Base-by-base conservation (phyloP, 1,140 invertebrate genomes). In the Drosophila sturtevanti region DNA sequence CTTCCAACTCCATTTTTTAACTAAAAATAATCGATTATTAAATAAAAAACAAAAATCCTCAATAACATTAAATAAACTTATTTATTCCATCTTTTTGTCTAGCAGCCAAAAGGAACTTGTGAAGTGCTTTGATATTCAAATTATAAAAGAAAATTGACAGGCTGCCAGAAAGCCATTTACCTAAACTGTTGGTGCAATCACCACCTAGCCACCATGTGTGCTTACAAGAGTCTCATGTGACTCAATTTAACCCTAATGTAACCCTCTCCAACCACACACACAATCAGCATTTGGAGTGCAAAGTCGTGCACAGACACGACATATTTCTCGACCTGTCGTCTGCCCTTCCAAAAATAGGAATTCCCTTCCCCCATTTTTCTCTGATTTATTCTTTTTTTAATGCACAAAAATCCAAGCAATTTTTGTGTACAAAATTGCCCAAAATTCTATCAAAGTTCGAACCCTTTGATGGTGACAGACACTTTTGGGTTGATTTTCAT, bases 361-460 rank as follows among this genome's bases (percentile, higher is more conserved):
- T 18, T 10, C 16, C 58, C 70, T 69, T 74, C 63, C 35, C 44
- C 71, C 59, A 65, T 66, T 35, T 37, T 44, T 54, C 41, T 12
- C 14, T 68, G 27, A 24, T 31, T 68, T 34, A 62, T 31, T 68
- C 64, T 79, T 75, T 68, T 85, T 74, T 81, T 85, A 80, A 85
- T 85, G 77, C 79, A 61, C 63, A 67, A 41, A 74, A 73, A 82
- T 69, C 52, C 71, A 10, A 44, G 61, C 61, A 64, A 61, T 75
- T 87, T 77, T 86, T 82, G 74, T 37, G 60, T 61, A 34, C 24
- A 87, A 87, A 87, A 89, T 59, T 82, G 84, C 66, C 78, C 82
- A 79, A 72, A 89, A 63, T 89, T 87, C 72, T 66, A 82, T 89
- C 84, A 87, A 82, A 89, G 79, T 76, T 79, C 71, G 70, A 48